Base-by-base conservation (phyloP, 1,140 invertebrate genomes). In the Carcinoscorpius rotundicauda region DNA sequence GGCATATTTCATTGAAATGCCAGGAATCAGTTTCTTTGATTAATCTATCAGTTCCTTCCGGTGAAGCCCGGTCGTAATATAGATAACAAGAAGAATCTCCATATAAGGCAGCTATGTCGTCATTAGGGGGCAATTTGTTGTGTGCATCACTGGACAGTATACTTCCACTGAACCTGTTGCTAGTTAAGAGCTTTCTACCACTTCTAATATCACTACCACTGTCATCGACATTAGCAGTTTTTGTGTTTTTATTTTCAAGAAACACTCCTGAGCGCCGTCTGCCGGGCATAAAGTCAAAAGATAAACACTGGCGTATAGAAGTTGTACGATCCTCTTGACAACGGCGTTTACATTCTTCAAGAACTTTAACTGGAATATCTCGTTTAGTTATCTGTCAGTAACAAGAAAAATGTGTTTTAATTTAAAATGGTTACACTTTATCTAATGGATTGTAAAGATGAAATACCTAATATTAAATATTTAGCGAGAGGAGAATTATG, bases 221-320 rank as follows among this genome's bases (percentile, higher is more conserved):
- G 29, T 2, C 29, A 29, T 29, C 29, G 2, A 29, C 29, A 29
- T 29, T 29, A 29, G 29, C 29, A 29, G 29, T 29, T 29, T 29
- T 29, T 1, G 29, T 29, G 29, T 29, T 29, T 29, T 29, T 29
- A 29, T 29, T 29, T 29, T 29, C 29, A 29, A 29, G 29, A 29
- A 29, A 29, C 29, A 29, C 29, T 29, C 29, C 29, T 29, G 64
- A 58, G 5, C 68, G 58, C 66, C 90, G 88, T 49, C 89, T 81
- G 57, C 91, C 91, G 0, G 91, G 90, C 76, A 91, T 87, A 73
- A 93, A 93, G 76, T 93, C 90, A 65, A 94, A 91, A 49, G 88
- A 91, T 52, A 85, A 86, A 74, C 91, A 93, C 52, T 88, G 85
- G 55, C 91, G 80, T 72, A 91, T 88, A 58, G 82, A 82, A 3